Percentiles rank a stretch among this genome's conserved stretches.
Evolutionary conservation across 2,797 vertebrate species (phyloP).

Genomic region (Chloroceryle inda): DNA sequence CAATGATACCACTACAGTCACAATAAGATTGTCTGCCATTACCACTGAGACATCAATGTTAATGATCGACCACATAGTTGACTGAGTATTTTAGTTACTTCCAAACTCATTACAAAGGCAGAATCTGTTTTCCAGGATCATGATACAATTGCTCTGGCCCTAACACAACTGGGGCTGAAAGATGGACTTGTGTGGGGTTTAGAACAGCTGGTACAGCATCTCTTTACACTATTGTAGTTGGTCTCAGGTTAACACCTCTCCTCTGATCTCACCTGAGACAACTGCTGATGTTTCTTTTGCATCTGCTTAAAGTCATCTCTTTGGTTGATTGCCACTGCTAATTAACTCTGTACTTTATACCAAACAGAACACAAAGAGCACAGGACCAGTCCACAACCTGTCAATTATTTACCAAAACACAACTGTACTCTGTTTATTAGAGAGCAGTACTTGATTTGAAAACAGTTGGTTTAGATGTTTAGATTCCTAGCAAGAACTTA

Average conservation of each 20-base stretch:
- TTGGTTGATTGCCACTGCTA: conserved; percentile 4
- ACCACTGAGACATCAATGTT: not conserved
- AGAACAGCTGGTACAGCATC: not conserved
- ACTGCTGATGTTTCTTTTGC: conserved; percentile 6
- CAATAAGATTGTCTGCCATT: not conserved
- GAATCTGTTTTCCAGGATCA: not conserved
- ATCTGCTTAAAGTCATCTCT: conserved; percentile 1
- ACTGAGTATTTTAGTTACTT: not conserved
- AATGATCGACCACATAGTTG: not conserved
- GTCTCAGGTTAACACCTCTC: conserved; percentile 54
- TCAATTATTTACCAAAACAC: not conserved
- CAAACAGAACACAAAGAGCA: conserved; percentile 6
- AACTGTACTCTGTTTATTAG: not conserved
- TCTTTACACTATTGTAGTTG: conserved; percentile 18
- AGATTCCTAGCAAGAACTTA: not conserved
- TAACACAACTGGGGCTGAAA: not conserved
- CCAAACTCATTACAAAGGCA: conserved; percentile 16
- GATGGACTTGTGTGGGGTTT: not conserved
- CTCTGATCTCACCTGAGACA: conserved; percentile 39
- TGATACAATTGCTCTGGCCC: not conserved
- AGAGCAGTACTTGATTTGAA: not conserved
- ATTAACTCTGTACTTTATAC: conserved; percentile 1
- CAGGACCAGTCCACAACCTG: not conserved
- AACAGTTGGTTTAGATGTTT: not conserved
- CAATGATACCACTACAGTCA: not conserved